These are phyloP conservation scores for Odocoileus hemionus DNA, from an alignment of 2,113 vertebrate species.

Conservation along the genomic window DNA sequence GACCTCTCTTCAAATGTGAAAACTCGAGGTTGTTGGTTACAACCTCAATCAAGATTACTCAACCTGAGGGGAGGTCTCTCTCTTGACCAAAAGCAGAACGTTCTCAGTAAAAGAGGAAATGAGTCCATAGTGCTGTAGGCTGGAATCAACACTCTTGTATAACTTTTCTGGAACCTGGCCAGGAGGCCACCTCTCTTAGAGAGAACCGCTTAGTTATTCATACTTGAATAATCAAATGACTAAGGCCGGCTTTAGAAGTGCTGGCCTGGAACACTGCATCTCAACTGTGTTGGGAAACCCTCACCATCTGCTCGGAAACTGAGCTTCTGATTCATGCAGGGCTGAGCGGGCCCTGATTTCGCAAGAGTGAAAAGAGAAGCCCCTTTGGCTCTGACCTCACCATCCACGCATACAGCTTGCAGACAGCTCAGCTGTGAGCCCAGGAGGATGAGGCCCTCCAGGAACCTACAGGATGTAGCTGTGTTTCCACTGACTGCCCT, in stretches of 20 bases:
- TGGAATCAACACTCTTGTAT: neutral
- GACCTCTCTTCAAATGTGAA: neutral
- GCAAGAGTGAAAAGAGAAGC: constrained; percentile 25
- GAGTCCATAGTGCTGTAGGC: neutral
- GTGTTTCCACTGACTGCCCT: neutral
- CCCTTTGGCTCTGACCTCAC: neutral
- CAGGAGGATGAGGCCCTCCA: neutral
- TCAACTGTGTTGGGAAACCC: neutral
- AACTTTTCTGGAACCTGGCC: neutral
- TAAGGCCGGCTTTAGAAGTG: neutral
- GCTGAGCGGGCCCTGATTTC: neutral
- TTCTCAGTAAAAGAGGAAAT: constrained; percentile 53
- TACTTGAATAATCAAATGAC: neutral
- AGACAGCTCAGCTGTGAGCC: constrained; percentile 18
- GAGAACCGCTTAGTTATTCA: neutral
- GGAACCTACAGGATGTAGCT: constrained; percentile 30
- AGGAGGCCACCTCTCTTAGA: neutral
- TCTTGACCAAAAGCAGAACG: constrained; percentile 17
- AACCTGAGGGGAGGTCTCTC: neutral
- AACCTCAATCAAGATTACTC: neutral
- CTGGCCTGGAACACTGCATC: neutral
- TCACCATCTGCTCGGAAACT: neutral
- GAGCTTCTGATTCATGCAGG: neutral
- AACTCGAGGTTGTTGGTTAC: neutral
- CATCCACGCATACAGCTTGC: neutral